Base-by-base conservation (phyloP, 2,888 invertebrate species). In the Yponomeuta sedellus region DNA sequence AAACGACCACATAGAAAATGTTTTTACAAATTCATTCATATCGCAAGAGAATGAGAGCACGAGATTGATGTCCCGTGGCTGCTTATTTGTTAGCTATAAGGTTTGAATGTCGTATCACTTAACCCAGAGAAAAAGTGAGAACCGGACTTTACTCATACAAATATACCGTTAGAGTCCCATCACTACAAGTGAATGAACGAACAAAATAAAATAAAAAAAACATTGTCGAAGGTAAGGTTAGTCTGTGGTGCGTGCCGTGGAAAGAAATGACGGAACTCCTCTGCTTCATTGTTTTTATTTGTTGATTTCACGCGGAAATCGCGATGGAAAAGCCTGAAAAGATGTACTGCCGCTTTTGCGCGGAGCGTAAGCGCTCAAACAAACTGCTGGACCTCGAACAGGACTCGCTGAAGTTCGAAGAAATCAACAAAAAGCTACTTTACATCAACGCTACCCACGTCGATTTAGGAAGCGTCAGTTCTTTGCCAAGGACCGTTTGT, bases 401-500 rank as follows among this genome's bases (percentile, higher is more conserved):
- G 56, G 82, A 85, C 68, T 69, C 68, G 20, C 70, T 72, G 28
- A 83, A 79, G 74, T 78, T 73, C 68, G 74, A 79, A 16, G 86
- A 85, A 73, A 76, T 84, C 19, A 67, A 75, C 20, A 59, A 70
- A 34, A 87, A 86, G 72, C 72, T 88, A 52, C 69, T 77, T 3
- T 84, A 86, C 68, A 70, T 89, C n/a, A 88, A 88, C 69, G 85
- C 85, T 22, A 73, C 81, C 16, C 87, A 86, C 69, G 79, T 88
- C n/a, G 81, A 89, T 71, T 74, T 89, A 66, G 74, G 76, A 39
- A 75, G 71, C 67, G 73, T 79, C 73, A 70, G 71, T 66, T 71
- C 70, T 10, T 72, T 88, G 25, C 88, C 88, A 2, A 86, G 82
- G 78, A 86, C 85, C 0, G 76, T 87, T 52, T 88, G 88, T 76